These are phyloP conservation scores for Frankliniella intonsa DNA, from an alignment of 2,888 invertebrate species.

Conservation along the genomic window DNA sequence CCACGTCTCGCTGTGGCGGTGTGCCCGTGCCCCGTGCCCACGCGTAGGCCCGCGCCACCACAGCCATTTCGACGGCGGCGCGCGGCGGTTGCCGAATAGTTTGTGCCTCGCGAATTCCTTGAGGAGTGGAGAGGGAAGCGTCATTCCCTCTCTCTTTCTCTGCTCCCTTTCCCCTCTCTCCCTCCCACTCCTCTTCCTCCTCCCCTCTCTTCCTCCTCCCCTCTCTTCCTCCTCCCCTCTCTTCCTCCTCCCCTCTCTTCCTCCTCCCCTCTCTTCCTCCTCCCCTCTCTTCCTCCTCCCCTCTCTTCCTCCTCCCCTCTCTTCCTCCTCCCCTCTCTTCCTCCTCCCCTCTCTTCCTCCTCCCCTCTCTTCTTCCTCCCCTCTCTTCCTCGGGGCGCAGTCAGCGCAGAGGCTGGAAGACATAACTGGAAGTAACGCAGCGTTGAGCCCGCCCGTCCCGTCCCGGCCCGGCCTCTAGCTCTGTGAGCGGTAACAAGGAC, in stretches of 20 bases:
- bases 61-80: too few species aligned
- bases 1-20: neutral
- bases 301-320: neutral
- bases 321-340: neutral
- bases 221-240: conserved; percentile 29
- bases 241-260: conserved; percentile 32
- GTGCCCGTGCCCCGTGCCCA: too few species aligned
- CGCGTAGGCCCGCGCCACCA: too few species aligned
- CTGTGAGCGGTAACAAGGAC: too few species aligned
- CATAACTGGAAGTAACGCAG: neutral
- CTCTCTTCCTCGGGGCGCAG: neutral
- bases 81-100: too few species aligned
- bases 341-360: neutral
- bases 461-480: too few species aligned
- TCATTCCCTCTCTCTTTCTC: conserved; percentile 30
- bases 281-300: conserved; percentile 26
- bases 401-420: too few species aligned
- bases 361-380: neutral
- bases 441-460: too few species aligned
- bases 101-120: neutral
- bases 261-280: conserved; percentile 28
- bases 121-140: neutral
- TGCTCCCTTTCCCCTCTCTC: conserved; percentile 27
- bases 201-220: conserved; percentile 25
- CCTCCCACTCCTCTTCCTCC: conserved; percentile 30